A percentile compares a stretch with the other conserved stretches of the same genome.
These are phyloP conservation scores for Amphiprion clarkii DNA, from an alignment of 2,797 vertebrate species.

Conservation along the genomic window DNA sequence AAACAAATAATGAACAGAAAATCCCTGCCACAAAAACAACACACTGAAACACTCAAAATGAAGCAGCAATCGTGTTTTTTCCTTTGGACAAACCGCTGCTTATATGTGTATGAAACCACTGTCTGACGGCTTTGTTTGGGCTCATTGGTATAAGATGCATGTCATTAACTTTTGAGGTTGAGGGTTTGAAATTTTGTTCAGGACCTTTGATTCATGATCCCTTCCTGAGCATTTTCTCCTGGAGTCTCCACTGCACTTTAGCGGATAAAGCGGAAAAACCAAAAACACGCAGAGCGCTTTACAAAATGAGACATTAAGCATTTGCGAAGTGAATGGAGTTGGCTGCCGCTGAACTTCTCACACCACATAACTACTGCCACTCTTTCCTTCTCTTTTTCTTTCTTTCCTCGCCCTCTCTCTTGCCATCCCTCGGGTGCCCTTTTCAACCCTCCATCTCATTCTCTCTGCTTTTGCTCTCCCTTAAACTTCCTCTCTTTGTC, in stretches of 20 bases:
- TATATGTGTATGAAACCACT: conserved; percentile 54
- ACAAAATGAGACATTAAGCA: conserved; percentile 52
- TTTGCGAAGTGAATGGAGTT: conserved; percentile 44
- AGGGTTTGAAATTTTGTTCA: conserved; percentile 50
- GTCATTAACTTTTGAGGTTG: conserved; percentile 65
- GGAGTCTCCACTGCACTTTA: conserved; percentile 6
- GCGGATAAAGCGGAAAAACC: conserved; percentile 47
- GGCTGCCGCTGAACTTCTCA: conserved; percentile 49
- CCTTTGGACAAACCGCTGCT: conserved; percentile 44
- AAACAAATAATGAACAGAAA: conserved; percentile 46
- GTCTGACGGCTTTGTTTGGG: conserved; percentile 62
- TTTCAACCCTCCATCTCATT: conserved; percentile 24
- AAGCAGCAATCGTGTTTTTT: conserved; percentile 44
- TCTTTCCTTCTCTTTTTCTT: conserved; percentile 10
- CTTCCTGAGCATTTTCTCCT: conserved; percentile 11
- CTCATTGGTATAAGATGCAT: conserved; percentile 53
- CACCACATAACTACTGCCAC: conserved; percentile 54
- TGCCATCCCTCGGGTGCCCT: conserved; percentile 14
- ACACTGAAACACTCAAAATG: conserved; percentile 48
- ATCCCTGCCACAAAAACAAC: conserved; percentile 41
- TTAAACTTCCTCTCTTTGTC: conserved; percentile 21
- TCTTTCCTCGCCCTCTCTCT: conserved; percentile 14
- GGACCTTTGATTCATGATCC: conserved; percentile 51
- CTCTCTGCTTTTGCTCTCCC: conserved; percentile 23
- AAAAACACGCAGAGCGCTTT: conserved; percentile 33